Conservation (phyloP, 2,888 invertebrate genomes). For the Drosophila birchii region DNA sequence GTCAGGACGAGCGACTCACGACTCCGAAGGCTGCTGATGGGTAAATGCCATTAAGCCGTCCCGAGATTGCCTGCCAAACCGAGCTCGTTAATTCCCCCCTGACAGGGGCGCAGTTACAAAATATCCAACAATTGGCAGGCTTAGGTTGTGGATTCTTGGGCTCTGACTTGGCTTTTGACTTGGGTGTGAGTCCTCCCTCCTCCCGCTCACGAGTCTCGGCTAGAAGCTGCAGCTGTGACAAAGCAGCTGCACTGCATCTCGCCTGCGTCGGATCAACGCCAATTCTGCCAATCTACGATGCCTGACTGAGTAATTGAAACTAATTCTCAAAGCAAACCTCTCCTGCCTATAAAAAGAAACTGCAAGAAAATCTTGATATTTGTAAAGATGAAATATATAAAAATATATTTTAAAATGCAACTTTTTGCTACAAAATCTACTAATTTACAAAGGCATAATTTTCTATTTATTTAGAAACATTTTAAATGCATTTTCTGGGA, state of each 20-base stretch:
- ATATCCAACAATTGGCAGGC: constrained; percentile 11
- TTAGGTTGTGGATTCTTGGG: not conserved
- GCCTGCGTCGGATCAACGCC: constrained; percentile 30
- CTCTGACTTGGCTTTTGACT: constrained; percentile 1
- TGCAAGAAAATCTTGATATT: not conserved
- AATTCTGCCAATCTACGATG: constrained; percentile 42
- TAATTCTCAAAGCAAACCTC: constrained; percentile 71
- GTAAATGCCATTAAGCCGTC: constrained; percentile 37
- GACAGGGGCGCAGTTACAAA: not conserved
- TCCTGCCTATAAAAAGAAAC: constrained; percentile 33
- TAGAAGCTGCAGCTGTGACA: not conserved
- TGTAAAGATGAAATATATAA: not conserved
- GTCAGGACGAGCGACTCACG: constrained; percentile 7
- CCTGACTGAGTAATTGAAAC: constrained; percentile 68
- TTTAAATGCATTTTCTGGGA: not conserved
- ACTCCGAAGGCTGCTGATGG: constrained; percentile 14
- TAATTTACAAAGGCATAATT: too few species aligned
- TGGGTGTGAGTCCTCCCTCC: not conserved
- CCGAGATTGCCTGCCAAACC: constrained; percentile 27
- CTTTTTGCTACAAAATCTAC: too few species aligned
- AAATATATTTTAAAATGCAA: too few species aligned
- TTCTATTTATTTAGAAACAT: not conserved
- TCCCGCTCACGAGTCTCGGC: not conserved
- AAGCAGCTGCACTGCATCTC: constrained; percentile 11
- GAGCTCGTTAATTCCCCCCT: constrained; percentile 40